Evolutionary conservation across 2,888 invertebrate genomes (phyloP).

Genomic region (Heliconius sara): DNA sequence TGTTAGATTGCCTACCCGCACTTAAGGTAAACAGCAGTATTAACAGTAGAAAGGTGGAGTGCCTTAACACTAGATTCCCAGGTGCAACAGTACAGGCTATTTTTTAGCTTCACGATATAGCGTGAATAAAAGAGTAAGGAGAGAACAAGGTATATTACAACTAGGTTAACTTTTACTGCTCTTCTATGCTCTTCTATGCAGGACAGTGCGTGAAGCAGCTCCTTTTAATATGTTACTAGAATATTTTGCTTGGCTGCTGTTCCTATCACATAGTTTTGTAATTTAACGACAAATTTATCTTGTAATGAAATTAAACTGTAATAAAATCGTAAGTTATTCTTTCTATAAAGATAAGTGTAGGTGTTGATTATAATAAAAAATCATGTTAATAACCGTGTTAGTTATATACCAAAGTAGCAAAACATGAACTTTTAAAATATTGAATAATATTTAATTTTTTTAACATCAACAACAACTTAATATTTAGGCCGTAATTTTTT

Average conservation of each 20-base stretch:
- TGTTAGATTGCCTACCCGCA: neutral
- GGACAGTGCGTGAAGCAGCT: too few relatives aligned
- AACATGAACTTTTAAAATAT: neutral
- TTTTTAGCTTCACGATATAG: too few relatives aligned
- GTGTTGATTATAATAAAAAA: slow-evolving; percentile 72
- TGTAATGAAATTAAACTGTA: slow-evolving; percentile 27
- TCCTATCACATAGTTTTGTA: neutral
- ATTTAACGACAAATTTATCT: slow-evolving; percentile 11
- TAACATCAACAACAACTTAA: neutral
- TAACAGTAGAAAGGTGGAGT: neutral
- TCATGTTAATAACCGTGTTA: slow-evolving; percentile 56
- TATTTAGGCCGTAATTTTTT: too few relatives aligned
- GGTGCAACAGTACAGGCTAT: neutral
- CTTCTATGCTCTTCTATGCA: too few relatives aligned
- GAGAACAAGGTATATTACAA: too few relatives aligned
- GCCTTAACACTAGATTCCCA: neutral
- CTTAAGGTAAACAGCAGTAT: neutral
- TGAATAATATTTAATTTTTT: too few relatives aligned
- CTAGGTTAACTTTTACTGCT: too few relatives aligned
- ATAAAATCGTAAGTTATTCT: slow-evolving; percentile 39
- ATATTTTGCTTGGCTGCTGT: neutral
- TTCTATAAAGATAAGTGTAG: slow-evolving; percentile 57
- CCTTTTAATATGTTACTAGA: too few relatives aligned
- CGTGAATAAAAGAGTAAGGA: too few relatives aligned
- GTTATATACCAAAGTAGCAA: neutral